These are phyloP conservation scores for Peribatodes rhomboidaria DNA, from an alignment of 2,888 invertebrate species.

Conservation along the genomic window DNA sequence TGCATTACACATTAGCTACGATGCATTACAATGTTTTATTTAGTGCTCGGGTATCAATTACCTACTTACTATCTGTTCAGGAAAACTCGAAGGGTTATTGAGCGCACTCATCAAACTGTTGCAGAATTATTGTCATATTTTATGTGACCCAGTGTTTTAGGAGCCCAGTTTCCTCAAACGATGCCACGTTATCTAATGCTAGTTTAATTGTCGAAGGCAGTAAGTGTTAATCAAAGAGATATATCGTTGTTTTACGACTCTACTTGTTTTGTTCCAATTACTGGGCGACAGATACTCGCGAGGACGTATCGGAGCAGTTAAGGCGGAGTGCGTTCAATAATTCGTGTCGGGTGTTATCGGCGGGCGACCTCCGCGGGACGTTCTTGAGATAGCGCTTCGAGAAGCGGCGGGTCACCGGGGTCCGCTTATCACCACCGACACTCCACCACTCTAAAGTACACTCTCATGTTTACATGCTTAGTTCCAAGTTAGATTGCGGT, in stretches of 20 bases:
- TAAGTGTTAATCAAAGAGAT: conserved; percentile 14
- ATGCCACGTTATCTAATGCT: conserved; percentile 12
- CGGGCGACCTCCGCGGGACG: conserved; percentile 52
- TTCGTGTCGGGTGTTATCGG: conserved; percentile 2
- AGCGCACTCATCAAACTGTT: not conserved
- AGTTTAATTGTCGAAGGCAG: conserved; percentile 9
- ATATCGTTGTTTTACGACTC: conserved; percentile 19
- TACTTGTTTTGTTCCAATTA: conserved; percentile 12
- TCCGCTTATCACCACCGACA: conserved; percentile 55
- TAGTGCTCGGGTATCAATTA: conserved; percentile 1
- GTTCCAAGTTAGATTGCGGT: conserved; percentile 20
- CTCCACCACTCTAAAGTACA: conserved; percentile 29
- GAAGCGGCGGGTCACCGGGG: conserved; percentile 63
- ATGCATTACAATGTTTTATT: conserved; percentile 2
- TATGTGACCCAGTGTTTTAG: not conserved
- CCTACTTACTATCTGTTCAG: conserved; percentile 3
- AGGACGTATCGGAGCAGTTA: not conserved
- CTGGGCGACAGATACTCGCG: conserved; percentile 5
- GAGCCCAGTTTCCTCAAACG: not conserved
- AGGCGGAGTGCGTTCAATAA: conserved; percentile 1
- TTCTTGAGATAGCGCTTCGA: conserved; percentile 60
- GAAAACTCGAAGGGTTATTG: not conserved
- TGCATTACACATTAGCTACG: conserved; percentile 8
- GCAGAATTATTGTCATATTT: not conserved
- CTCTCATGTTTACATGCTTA: conserved; percentile 26